A percentile compares a stretch with the other conserved stretches of the same genome.
These are phyloP conservation scores for Oreortyx pictus DNA, from an alignment of 2,797 vertebrate genomes.

Conservation along the genomic window DNA sequence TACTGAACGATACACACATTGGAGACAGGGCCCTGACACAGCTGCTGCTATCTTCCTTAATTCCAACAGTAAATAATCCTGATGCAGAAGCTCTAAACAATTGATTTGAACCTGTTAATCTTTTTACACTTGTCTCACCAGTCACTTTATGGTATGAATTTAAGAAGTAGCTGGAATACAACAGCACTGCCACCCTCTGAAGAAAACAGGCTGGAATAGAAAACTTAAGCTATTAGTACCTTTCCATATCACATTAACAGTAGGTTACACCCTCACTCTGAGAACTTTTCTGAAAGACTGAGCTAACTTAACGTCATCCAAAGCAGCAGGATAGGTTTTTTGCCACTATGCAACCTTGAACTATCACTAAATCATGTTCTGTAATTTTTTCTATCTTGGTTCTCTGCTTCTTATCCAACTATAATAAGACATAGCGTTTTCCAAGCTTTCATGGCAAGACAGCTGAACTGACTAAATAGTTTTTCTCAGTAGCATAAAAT, in stretches of 20 bases:
- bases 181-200: background rate
- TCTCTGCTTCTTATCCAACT: background rate
- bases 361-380: background rate
- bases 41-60: background rate
- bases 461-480: background rate
- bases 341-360: background rate
- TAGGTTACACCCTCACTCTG: background rate
- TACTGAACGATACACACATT: fast-evolving
- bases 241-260: background rate
- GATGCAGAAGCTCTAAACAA: background rate
- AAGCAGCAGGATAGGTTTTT: background rate
- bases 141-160: background rate
- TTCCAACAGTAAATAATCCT: background rate
- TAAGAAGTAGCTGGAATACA: background rate
- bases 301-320: background rate
- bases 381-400: background rate
- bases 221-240: background rate
- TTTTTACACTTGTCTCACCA: background rate
- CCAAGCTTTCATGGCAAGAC: constrained; percentile 6
- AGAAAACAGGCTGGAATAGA: background rate
- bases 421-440: background rate
- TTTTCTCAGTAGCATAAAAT: background rate
- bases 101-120: background rate
- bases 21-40: background rate
- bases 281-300: background rate